Evolutionary conservation across 2,113 vertebrate genomes (phyloP).

Genomic region (Percina caprodes): DNA sequence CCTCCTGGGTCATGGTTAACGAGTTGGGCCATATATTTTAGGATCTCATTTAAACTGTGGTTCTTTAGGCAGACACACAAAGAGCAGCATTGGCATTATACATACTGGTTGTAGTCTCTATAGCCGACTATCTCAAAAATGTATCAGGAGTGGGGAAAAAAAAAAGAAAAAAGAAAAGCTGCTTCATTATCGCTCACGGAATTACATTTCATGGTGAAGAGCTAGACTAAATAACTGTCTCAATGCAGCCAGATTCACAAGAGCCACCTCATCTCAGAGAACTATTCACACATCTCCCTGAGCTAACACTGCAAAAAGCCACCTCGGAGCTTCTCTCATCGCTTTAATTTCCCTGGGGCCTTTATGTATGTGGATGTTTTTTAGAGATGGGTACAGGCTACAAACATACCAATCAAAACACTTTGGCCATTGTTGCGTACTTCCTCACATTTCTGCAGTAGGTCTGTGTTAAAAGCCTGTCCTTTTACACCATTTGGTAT

Average conservation of each 20-base stretch:
- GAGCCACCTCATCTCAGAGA: slow-evolving; percentile 29
- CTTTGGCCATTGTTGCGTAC: slow-evolving; percentile 12
- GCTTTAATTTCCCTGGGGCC: slow-evolving; percentile 58
- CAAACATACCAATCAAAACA: slow-evolving; percentile 22
- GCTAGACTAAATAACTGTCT: slow-evolving; percentile 43
- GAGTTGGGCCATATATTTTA: slow-evolving; percentile 12
- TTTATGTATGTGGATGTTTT: slow-evolving; percentile 52
- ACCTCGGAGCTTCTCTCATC: slow-evolving; percentile 42
- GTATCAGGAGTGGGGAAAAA: slow-evolving; percentile 35
- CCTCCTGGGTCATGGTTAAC: slow-evolving; percentile 20
- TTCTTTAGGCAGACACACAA: slow-evolving; percentile 18
- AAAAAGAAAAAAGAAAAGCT: no score
- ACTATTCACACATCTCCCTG: slow-evolving; percentile 53
- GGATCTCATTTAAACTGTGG: slow-evolving; percentile 16
- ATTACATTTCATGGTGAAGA: slow-evolving; percentile 44
- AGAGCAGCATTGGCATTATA: slow-evolving; percentile 9
- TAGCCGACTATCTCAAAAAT: slow-evolving; percentile 22
- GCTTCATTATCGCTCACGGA: slow-evolving; percentile 36
- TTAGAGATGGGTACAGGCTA: slow-evolving; percentile 35
- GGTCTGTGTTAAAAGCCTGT: slow-evolving; percentile 46
- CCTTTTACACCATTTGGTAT: slow-evolving; percentile 53
- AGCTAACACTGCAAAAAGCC: slow-evolving; percentile 59
- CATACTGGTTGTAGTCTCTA: slow-evolving; percentile 20
- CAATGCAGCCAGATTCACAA: slow-evolving; percentile 32
- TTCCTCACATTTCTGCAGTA: slow-evolving; percentile 23